Evolutionary conservation across 2,888 invertebrate genomes (phyloP).

Genomic region (Spodoptera picta): DNA sequence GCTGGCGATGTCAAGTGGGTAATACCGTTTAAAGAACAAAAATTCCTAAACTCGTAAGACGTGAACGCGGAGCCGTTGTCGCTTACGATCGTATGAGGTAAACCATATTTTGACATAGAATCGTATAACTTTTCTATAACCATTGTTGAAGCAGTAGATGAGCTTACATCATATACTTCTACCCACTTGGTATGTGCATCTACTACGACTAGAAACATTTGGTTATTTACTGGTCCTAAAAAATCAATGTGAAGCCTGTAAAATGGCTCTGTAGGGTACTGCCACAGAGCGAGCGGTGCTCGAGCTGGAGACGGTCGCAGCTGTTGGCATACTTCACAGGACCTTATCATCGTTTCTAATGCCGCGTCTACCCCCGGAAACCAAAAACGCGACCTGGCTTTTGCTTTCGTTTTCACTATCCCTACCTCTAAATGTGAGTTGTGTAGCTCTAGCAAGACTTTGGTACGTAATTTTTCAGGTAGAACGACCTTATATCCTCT

Average conservation of each 20-base stretch:
- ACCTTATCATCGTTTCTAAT: constrained; percentile 3
- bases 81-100: not conserved
- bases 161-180: no score
- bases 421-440: not conserved
- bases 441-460: no score
- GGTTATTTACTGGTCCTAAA: not conserved
- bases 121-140: not conserved
- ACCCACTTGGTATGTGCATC: not conserved
- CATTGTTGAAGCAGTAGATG: no score
- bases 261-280: not conserved
- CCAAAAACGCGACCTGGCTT: constrained; percentile 18
- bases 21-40: constrained; percentile 1
- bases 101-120: not conserved
- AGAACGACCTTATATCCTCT: no score
- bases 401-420: not conserved
- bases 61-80: not conserved
- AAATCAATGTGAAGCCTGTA: constrained; percentile 7
- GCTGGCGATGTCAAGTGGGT: not conserved
- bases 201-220: constrained; percentile 1
- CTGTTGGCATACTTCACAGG: constrained; percentile 7
- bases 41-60: not conserved
- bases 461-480: no score
- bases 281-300: not conserved
- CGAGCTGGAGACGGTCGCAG: constrained; percentile 14
- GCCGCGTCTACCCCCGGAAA: constrained; percentile 15